Conservation (phyloP, 2,113 vertebrate species). For the Rhineura floridana region DNA sequence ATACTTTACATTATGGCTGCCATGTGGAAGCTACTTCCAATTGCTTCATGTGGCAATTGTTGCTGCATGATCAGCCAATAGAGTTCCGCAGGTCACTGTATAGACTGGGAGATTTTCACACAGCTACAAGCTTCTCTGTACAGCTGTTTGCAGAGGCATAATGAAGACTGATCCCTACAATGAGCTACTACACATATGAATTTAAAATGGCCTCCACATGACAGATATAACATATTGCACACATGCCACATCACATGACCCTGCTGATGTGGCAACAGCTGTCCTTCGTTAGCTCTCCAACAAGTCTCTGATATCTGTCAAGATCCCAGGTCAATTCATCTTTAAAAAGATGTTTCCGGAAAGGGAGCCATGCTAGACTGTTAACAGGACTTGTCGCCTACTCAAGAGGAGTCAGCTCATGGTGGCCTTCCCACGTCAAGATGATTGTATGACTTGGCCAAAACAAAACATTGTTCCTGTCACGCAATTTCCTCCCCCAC, state of each 20-base stretch:
- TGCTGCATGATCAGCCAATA: not conserved
- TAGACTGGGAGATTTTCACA: not conserved
- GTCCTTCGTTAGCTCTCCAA: not conserved
- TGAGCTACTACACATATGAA: not conserved
- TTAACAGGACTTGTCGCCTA: not conserved
- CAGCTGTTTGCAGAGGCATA: not conserved
- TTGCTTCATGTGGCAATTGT: not conserved
- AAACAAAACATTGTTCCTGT: not conserved
- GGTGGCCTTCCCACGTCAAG: not conserved
- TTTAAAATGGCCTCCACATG: not conserved
- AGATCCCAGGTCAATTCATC: not conserved
- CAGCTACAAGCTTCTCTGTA: not conserved
- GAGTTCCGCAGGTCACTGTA: not conserved
- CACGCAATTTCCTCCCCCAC: too few relatives aligned
- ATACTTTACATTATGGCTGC: not conserved
- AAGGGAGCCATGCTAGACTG: not conserved
- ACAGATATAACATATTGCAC: not conserved
- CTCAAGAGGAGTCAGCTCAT: not conserved
- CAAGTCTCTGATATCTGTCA: too few relatives aligned
- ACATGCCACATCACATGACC: not conserved
- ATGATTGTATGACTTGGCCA: not conserved
- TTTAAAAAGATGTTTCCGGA: not conserved
- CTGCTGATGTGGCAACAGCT: not conserved
- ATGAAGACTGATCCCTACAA: not conserved
- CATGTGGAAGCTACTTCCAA: not conserved